phyloP scores from a whole-genome alignment of 2,797 vertebrate genomes.

The Dipus sagitta region DNA sequence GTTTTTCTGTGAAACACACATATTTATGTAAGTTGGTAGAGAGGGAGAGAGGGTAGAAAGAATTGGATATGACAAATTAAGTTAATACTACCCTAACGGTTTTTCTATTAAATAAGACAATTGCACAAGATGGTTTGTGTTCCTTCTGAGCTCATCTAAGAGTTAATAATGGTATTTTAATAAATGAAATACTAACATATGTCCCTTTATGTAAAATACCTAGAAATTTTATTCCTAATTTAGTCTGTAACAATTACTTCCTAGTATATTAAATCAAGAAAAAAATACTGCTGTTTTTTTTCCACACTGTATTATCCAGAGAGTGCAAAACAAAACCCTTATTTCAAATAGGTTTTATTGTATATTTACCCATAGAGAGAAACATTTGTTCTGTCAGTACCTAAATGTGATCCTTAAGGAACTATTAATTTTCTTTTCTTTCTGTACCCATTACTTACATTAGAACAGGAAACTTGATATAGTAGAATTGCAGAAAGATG shows the following conservation, averaged over 20 bases:
- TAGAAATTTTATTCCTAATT: slow-evolving; percentile 1
- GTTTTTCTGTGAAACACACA: too few relatives aligned
- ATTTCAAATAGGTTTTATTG: not conserved
- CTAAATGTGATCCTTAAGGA: not conserved
- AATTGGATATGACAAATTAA: slow-evolving; percentile 21
- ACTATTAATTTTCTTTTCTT: not conserved
- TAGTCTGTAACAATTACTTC: slow-evolving; percentile 17
- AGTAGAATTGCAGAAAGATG: not conserved
- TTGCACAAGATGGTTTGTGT: not conserved
- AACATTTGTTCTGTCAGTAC: not conserved
- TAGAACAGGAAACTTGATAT: not conserved
- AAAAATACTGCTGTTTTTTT: not conserved
- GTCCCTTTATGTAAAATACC: not conserved
- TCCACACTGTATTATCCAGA: not conserved
- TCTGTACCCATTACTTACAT: not conserved
- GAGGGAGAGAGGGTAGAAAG: not conserved
- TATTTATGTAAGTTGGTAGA: too few relatives aligned
- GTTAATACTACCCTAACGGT: not conserved
- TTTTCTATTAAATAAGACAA: slow-evolving; percentile 45
- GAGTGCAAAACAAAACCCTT: not conserved
- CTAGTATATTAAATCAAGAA: slow-evolving; percentile 15
- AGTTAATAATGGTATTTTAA: not conserved
- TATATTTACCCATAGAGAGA: not conserved
- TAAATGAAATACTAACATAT: not conserved
- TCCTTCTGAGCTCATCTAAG: not conserved